These are phyloP conservation scores for Champsocephalus gunnari DNA, from an alignment of 2,797 vertebrate genomes.

Conservation along the genomic window DNA sequence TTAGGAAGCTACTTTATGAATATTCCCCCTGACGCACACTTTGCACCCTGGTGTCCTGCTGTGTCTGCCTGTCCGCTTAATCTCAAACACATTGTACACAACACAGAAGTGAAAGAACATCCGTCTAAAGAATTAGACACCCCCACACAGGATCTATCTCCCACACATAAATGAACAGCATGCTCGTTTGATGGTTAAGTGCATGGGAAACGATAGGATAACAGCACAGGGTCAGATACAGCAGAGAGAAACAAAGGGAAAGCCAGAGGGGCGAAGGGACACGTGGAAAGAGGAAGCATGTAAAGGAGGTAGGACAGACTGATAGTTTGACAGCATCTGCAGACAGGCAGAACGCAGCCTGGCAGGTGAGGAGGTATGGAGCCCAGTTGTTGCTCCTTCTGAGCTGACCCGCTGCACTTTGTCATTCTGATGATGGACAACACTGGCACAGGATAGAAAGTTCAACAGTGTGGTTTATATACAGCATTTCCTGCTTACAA, in stretches of 20 bases:
- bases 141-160: conserved; percentile 22
- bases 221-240: conserved; percentile 32
- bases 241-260: conserved; percentile 33
- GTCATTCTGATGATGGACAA: conserved; percentile 75
- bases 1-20: conserved; percentile 45
- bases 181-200: conserved; percentile 21
- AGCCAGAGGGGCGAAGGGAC: conserved; percentile 30
- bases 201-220: conserved; percentile 22
- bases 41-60: conserved; percentile 31
- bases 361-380: conserved; percentile 78
- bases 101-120: conserved; percentile 29
- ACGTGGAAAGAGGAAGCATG: conserved; percentile 39
- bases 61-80: conserved; percentile 18
- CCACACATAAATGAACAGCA: conserved; percentile 29
- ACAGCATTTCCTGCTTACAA: conserved; percentile 45
- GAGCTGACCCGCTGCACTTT: conserved; percentile 74
- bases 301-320: conserved; percentile 65
- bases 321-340: conserved; percentile 77
- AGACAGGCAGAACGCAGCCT: conserved; percentile 76
- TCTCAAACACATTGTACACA: conserved; percentile 24
- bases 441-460: conserved; percentile 59
- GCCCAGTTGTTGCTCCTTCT: conserved; percentile 74
- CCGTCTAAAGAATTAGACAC: conserved; percentile 21
- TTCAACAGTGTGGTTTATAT: conserved; percentile 47
- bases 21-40: conserved; percentile 43